Base-by-base conservation (phyloP, 2,888 invertebrate species). In the Temnothorax unifasciatus region DNA sequence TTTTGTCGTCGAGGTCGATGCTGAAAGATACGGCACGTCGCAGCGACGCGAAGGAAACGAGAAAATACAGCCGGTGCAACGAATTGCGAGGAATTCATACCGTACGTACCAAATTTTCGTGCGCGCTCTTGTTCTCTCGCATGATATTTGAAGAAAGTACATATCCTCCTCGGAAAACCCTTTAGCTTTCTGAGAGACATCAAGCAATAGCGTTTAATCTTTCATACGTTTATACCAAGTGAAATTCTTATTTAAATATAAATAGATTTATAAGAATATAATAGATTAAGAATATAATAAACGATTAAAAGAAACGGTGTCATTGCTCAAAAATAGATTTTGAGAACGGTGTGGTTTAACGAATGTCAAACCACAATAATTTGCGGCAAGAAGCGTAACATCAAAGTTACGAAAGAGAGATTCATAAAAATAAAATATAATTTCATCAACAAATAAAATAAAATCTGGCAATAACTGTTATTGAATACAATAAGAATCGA, bases 41-140 rank as follows among this genome's bases (percentile, higher is more conserved):
- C 77, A 29, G 71, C 64, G 57, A 71, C 29, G 81, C 4, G 66
- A 47, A 29, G 69, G 44, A 85, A 87, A 75, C 61, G 61, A 76
- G 84, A 83, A 89, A 83, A 85, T 84, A 82, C 74, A 75, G 41
- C 47, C 38, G 68, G 41, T 41, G 54, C 50, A 79, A 64, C 73
- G 29, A 29, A 29, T 29, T 29, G 29, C 29, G 76, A 21, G 74
- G 38, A 68, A 68, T 71, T 79, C 73, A 38, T 73, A 73, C 38
- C 9, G 73, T 59, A 79, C 44, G 41, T 82, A 77, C 61, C 41
- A 79, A 82, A 82, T 82, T 82, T 63, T 61, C 50, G 63, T 29
- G 64, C 50, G n/a, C 50, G 47, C 38, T 29, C 54, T 77, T 79
- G 15, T 76, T 81, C 25, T 50, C 15, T 52, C 25, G 25, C 50